Percentiles rank a stretch among this genome's conserved stretches.
Conservation (phyloP, 2,797 vertebrate species). For the Dicrostonyx torquatus region DNA sequence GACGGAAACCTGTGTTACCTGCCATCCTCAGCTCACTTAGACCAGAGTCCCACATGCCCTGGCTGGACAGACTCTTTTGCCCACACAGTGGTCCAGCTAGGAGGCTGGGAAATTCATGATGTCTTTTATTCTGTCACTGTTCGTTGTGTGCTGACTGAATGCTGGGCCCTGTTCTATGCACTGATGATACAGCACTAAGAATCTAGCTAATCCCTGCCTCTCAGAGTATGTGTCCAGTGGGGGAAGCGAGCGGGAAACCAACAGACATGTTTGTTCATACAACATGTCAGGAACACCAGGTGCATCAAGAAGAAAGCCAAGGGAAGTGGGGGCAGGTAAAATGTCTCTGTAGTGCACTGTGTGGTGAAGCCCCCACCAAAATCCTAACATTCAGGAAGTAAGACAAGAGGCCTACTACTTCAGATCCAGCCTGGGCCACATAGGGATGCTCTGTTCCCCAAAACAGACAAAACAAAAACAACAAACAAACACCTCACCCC, state of each 20-base stretch:
- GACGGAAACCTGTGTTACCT: neutral
- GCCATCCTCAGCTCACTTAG: neutral
- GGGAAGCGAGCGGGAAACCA: neutral
- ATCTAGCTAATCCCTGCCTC: neutral
- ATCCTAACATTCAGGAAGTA: neutral
- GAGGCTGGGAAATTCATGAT: neutral
- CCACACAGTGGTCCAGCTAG: no score
- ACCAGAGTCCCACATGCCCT: neutral
- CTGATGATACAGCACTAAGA: neutral
- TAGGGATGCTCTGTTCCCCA: neutral
- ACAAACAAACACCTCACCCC: neutral
- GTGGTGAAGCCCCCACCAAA: neutral
- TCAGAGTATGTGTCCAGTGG: neutral
- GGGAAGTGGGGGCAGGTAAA: neutral
- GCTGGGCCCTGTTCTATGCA: neutral
- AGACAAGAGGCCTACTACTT: neutral
- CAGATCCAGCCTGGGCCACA: no score
- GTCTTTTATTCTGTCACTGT: neutral
- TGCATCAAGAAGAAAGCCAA: neutral
- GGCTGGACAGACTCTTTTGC: neutral
- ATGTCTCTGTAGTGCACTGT: neutral
- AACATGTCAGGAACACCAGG: neutral
- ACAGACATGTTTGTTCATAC: neutral
- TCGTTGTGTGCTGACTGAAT: neutral
- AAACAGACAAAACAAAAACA: neutral